These are phyloP conservation scores for Panzeria rudis DNA, from an alignment of 2,888 invertebrate genomes.

Conservation along the genomic window DNA sequence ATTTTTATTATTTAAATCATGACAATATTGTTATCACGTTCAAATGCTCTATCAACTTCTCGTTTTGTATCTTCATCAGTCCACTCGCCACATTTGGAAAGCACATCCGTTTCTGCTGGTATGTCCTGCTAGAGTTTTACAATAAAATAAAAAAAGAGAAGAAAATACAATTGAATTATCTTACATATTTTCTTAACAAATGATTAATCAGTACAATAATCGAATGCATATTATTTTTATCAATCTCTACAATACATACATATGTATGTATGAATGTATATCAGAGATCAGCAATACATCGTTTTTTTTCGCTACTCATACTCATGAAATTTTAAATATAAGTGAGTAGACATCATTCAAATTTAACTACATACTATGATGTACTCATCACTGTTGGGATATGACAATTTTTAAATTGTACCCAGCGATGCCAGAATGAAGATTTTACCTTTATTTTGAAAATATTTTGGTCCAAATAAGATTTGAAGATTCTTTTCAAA, in stretches of 20 bases:
- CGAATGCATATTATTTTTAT: background rate
- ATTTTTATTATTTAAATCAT: conserved; percentile 77
- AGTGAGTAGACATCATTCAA: no score
- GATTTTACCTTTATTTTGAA: no score
- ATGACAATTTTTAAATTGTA: no score
- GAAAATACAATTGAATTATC: background rate
- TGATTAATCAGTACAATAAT: background rate
- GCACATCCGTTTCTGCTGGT: conserved; percentile 79
- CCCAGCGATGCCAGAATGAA: no score
- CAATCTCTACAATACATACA: background rate
- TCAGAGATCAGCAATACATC: no score
- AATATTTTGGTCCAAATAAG: no score
- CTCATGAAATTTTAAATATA: no score
- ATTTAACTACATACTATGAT: no score
- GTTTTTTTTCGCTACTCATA: no score
- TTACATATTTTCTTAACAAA: background rate
- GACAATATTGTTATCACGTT: conserved; percentile 80
- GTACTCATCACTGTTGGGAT: no score
- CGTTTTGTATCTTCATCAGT: conserved; percentile 81
- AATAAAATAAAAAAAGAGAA: conserved; percentile 10
- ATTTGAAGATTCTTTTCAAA: no score
- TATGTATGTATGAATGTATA: no score
- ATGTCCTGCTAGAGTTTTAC: conserved; percentile 74
- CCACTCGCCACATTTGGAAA: conserved; percentile 82
- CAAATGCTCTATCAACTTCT: conserved; percentile 81